phyloP scores from a whole-genome alignment of 2,888 invertebrate species.

The Anarsia innoxiella region DNA sequence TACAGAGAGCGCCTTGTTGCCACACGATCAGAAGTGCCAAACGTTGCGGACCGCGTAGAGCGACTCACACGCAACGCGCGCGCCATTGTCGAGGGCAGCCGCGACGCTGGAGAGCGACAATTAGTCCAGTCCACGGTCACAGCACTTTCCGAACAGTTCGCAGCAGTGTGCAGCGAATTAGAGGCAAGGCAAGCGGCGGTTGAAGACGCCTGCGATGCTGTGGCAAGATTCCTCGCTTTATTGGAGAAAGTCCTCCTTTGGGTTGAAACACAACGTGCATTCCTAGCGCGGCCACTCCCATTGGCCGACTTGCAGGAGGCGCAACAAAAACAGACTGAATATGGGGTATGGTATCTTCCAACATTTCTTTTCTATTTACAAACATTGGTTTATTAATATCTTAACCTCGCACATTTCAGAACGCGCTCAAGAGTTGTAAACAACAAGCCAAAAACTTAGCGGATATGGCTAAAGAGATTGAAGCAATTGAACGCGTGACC shows the following conservation, averaged over 20 bases:
- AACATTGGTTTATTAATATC: not conserved
- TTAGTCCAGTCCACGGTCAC: constrained; percentile 84
- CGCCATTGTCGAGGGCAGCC: constrained; percentile 85
- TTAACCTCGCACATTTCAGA: constrained; percentile 64
- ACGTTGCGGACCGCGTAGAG: constrained; percentile 84
- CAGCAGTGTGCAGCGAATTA: constrained; percentile 84
- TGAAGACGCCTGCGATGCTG: constrained; percentile 90
- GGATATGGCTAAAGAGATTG: constrained; percentile 94
- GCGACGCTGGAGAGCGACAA: constrained; percentile 84
- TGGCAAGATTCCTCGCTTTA: constrained; percentile 88
- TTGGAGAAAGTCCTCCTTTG: constrained; percentile 88
- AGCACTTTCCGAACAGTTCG: constrained; percentile 85
- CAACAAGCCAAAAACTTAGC: constrained; percentile 89
- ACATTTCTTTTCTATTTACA: too few species aligned
- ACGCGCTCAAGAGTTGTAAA: constrained; percentile 92
- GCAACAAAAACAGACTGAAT: constrained; percentile 89
- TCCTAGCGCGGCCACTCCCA: constrained; percentile 85
- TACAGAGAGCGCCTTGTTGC: constrained; percentile 86
- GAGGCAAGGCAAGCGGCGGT: constrained; percentile 89
- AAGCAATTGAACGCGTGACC: constrained; percentile 87
- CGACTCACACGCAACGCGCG: constrained; percentile 85
- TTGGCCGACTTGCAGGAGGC: constrained; percentile 87
- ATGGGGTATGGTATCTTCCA: constrained; percentile 82
- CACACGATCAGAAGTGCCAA: constrained; percentile 83
- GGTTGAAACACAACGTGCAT: constrained; percentile 87